phyloP scores from a whole-genome alignment of 53 echinoderm and acorn worm genomes.

The Hippasteria phrygiana region DNA sequence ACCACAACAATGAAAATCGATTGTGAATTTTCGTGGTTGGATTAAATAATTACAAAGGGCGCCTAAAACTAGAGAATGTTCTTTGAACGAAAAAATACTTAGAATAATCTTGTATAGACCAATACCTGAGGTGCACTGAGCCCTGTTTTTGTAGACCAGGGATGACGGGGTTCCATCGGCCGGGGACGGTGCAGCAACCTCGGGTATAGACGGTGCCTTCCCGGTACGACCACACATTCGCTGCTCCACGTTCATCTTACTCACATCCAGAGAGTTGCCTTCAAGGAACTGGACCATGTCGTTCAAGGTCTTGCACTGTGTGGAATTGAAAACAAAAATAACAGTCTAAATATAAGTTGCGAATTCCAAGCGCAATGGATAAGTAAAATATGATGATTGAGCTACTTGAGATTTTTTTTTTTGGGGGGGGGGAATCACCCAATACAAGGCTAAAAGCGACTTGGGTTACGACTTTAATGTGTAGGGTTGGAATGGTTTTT shows the following conservation, averaged over 20 bases:
- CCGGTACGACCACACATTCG: slow-evolving; percentile 79
- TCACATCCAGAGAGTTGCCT: slow-evolving; percentile 78
- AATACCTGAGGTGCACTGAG: slow-evolving; percentile 47
- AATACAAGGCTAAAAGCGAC: too few relatives aligned
- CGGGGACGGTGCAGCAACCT: slow-evolving; percentile 9
- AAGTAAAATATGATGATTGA: too few relatives aligned
- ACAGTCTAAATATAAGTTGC: background rate
- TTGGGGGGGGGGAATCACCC: too few relatives aligned
- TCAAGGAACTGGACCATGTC: slow-evolving; percentile 84
- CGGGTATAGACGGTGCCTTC: background rate
- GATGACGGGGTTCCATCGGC: slow-evolving; percentile 7
- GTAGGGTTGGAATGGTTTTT: too few relatives aligned
- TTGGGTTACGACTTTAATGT: too few relatives aligned
- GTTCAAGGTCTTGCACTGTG: slow-evolving; percentile 78
- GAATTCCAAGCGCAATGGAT: too few relatives aligned
- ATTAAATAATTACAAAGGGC: too few relatives aligned
- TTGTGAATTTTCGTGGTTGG: too few relatives aligned
- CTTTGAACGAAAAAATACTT: background rate
- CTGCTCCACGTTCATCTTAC: slow-evolving; percentile 75
- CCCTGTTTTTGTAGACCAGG: slow-evolving; percentile 42
- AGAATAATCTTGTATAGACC: background rate
- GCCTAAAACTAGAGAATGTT: too few relatives aligned
- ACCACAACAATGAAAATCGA: too few relatives aligned
- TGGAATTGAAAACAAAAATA: background rate
- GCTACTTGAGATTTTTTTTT: too few relatives aligned